Evolutionary conservation across 2,113 vertebrate genomes (phyloP).

Genomic region (Drymodes brunneopygia): DNA sequence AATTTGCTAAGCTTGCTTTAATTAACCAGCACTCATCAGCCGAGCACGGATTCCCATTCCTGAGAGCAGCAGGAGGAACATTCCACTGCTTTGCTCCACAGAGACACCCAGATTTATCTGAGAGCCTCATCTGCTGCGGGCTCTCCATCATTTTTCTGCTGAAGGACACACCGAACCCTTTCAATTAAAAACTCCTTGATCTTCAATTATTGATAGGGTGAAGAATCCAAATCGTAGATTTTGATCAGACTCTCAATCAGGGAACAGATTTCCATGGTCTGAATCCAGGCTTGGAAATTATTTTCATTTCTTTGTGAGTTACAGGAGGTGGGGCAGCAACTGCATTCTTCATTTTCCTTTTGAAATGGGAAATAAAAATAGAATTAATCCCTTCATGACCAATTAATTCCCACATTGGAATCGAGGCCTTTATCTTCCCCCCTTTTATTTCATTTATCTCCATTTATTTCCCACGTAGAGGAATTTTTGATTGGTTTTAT

Average conservation of each 20-base stretch:
- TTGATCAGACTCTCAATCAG: background rate
- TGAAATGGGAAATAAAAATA: background rate
- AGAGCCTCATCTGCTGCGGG: background rate
- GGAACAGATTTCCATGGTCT: background rate
- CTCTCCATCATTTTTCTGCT: background rate
- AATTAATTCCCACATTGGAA: background rate
- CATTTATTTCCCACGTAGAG: rapidly evolving
- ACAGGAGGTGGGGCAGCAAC: background rate
- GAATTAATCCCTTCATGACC: background rate
- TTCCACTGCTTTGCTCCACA: background rate
- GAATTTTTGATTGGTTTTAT: background rate
- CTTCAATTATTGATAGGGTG: background rate
- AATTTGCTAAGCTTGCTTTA: slow-evolving; percentile 3
- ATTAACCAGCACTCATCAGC: background rate
- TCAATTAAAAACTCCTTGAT: background rate
- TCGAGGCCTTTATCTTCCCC: background rate
- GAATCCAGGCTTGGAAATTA: background rate
- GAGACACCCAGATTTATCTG: background rate
- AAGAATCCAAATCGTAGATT: background rate
- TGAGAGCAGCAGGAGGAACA: background rate
- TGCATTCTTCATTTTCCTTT: background rate
- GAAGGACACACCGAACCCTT: background rate
- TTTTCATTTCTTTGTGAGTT: background rate
- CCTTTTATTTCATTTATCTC: background rate
- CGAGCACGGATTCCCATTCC: background rate